These are phyloP conservation scores for Elysia crispata DNA, from an alignment of 2,888 invertebrate genomes.

Conservation along the genomic window DNA sequence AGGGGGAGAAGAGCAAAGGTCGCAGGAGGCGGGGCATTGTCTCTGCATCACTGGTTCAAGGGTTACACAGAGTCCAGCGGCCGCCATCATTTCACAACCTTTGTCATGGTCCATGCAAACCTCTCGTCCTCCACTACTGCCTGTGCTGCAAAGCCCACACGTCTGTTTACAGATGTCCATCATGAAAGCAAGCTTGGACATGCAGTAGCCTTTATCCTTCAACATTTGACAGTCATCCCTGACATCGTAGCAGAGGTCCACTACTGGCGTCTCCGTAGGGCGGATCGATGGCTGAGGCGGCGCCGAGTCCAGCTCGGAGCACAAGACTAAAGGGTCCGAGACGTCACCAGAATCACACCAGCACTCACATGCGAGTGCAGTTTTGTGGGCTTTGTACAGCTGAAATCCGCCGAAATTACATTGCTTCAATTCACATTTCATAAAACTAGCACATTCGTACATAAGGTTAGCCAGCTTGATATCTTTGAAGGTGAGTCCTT, in stretches of 20 bases:
- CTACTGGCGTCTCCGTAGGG: neutral
- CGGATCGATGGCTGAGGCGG: neutral
- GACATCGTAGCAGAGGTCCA: constrained; percentile 27
- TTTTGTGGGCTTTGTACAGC: constrained; percentile 13
- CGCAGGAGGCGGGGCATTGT: constrained; percentile 39
- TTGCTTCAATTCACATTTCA: neutral
- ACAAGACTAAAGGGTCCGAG: constrained; percentile 30
- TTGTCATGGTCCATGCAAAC: constrained; percentile 51
- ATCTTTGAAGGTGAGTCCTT: constrained; percentile 63
- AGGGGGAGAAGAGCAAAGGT: neutral
- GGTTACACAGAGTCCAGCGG: constrained; percentile 32
- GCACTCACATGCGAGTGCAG: neutral
- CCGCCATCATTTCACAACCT: constrained; percentile 42
- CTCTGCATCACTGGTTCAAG: neutral
- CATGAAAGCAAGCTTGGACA: constrained; percentile 38
- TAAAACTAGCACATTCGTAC: constrained; percentile 58
- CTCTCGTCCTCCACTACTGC: neutral
- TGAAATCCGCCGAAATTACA: constrained; percentile 32
- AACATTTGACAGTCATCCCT: constrained; percentile 25
- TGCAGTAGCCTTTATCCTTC: constrained; percentile 18
- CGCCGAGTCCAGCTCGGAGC: constrained; percentile 22
- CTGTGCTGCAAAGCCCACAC: constrained; percentile 40
- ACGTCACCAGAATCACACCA: constrained; percentile 47
- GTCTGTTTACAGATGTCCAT: constrained; percentile 37
- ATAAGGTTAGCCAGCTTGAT: constrained; percentile 65